Evolutionary conservation across 1,140 invertebrate genomes (phyloP).

Genomic region (Zeugodacus cucurbitae): DNA sequence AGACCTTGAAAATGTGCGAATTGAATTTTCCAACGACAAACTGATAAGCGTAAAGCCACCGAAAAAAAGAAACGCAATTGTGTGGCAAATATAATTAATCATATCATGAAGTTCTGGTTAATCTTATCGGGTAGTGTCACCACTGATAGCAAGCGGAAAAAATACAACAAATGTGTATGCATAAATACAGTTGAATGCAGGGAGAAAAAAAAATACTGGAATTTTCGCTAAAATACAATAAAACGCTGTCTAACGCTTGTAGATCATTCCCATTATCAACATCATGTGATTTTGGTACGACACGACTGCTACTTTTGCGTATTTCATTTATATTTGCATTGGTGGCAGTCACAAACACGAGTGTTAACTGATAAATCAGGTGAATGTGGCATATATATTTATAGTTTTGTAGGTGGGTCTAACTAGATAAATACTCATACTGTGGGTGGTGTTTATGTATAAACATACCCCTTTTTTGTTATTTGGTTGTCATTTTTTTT

Average conservation of each 20-base stretch:
- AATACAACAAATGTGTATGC: background rate
- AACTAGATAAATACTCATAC: background rate
- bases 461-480: background rate
- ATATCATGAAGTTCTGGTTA: background rate
- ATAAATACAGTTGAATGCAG: background rate
- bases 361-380: background rate
- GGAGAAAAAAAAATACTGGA: background rate
- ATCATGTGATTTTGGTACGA: background rate
- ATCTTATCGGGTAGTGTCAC: background rate
- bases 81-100: background rate
- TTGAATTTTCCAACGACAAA: background rate
- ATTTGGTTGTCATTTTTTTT: background rate
- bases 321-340: background rate
- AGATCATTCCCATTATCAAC: background rate
- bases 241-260: background rate
- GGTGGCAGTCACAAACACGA: background rate
- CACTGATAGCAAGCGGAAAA: background rate
- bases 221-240: conserved; percentile 3
- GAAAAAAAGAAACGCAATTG: background rate
- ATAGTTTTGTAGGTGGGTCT: background rate
- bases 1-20: conserved; percentile 10
- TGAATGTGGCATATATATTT: background rate
- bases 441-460: background rate
- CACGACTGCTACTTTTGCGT: background rate
- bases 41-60: background rate